Conservation (phyloP, 2,113 vertebrate species). For the Vimba vimba region DNA sequence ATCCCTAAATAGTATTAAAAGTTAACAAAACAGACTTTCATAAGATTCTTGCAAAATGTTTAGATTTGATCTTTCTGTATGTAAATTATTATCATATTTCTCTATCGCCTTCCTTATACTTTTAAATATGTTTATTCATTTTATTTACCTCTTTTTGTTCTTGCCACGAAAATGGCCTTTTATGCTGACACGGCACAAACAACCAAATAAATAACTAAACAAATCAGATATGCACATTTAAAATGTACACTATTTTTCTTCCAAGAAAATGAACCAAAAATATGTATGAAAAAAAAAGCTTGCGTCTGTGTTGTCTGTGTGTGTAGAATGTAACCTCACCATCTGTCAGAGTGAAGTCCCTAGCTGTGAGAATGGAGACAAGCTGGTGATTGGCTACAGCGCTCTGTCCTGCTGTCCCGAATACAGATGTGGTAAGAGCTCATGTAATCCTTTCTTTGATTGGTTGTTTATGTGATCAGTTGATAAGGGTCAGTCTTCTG, state of each 20-base stretch:
- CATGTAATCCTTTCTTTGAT: conserved; percentile 8
- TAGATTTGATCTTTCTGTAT: neutral
- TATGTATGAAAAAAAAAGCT: neutral
- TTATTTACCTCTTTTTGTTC: neutral
- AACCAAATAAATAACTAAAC: neutral
- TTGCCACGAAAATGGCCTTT: neutral
- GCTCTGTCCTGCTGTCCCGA: conserved; percentile 91
- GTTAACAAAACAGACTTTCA: neutral
- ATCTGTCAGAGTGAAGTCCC: conserved; percentile 83
- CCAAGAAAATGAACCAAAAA: neutral
- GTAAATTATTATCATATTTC: neutral
- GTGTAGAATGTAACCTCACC: conserved; percentile 89
- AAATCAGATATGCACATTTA: neutral
- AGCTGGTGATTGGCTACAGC: conserved; percentile 83
- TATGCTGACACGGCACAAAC: neutral
- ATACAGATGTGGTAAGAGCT: conserved; percentile 87
- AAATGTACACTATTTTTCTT: neutral
- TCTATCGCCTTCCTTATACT: neutral
- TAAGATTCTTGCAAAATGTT: neutral
- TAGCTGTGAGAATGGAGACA: conserved; percentile 82
- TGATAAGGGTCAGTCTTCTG: conserved; percentile 36
- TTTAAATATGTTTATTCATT: neutral
- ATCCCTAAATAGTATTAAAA: neutral
- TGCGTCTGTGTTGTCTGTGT: conserved; percentile 26
- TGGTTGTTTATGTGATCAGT: conserved; percentile 6